Conservation (phyloP, 2,888 invertebrate genomes). For the Nebria brevicollis region DNA sequence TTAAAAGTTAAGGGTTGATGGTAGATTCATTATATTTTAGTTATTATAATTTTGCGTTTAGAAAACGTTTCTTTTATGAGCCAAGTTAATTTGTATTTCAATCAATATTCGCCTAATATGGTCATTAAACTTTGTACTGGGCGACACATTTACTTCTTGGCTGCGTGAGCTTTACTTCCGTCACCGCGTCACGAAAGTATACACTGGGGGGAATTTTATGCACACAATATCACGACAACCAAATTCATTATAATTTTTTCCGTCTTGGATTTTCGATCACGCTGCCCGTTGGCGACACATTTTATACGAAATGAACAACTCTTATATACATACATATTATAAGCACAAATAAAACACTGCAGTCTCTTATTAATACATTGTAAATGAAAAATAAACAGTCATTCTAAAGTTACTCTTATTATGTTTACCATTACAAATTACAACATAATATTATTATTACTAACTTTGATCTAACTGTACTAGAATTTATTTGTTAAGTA, state of each 20-base stretch:
- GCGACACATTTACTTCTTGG: slow-evolving; percentile 25
- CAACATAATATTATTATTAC: background rate
- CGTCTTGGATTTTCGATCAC: background rate
- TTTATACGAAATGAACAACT: background rate
- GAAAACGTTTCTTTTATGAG: background rate
- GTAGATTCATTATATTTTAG: background rate
- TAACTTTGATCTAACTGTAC: background rate
- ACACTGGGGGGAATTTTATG: slow-evolving; percentile 27
- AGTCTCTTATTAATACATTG: background rate
- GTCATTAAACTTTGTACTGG: slow-evolving; percentile 39
- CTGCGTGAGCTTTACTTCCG: slow-evolving; percentile 40
- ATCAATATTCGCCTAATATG: slow-evolving; percentile 24
- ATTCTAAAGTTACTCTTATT: background rate
- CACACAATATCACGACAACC: slow-evolving; percentile 42
- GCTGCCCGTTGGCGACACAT: background rate
- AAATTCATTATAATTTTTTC: slow-evolving; percentile 37
- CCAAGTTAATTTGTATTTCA: background rate
- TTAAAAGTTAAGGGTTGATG: background rate
- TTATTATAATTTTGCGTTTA: background rate
- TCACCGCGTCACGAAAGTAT: slow-evolving; percentile 18
- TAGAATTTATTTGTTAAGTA: background rate
- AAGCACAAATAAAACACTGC: background rate
- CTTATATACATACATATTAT: background rate
- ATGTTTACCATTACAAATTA: background rate
- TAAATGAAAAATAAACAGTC: background rate